These are phyloP conservation scores for Steinernema khuongi DNA, from an alignment of 1,140 invertebrate species.

Conservation along the genomic window DNA sequence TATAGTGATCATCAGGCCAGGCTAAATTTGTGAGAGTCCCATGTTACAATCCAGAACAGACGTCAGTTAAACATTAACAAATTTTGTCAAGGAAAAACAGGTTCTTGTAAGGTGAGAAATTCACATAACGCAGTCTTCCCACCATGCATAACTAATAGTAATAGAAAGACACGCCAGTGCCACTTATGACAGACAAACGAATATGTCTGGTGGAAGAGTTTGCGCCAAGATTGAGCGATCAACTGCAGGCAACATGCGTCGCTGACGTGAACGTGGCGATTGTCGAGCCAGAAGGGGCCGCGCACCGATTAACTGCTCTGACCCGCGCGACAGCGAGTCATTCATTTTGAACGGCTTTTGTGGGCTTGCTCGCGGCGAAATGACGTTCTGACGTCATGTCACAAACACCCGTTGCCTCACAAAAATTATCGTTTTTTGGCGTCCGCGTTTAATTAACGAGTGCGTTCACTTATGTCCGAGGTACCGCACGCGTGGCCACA, in stretches of 20 bases:
- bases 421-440: neutral
- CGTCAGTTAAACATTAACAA: too few relatives aligned
- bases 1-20: too few relatives aligned
- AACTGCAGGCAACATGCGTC: neutral
- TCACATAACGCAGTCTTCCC: too few relatives aligned
- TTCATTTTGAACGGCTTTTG: neutral
- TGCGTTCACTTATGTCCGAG: neutral
- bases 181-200: too few relatives aligned
- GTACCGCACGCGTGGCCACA: neutral
- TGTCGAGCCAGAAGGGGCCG: too few relatives aligned
- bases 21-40: too few relatives aligned
- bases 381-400: conserved; percentile 6
- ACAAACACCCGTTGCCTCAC: conserved; percentile 1
- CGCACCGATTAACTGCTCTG: neutral
- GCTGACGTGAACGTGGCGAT: neutral
- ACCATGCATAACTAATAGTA: too few relatives aligned
- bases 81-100: too few relatives aligned
- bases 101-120: too few relatives aligned
- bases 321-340: neutral
- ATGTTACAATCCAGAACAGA: too few relatives aligned
- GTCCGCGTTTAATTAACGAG: neutral
- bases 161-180: too few relatives aligned
- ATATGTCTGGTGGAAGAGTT: neutral
- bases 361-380: neutral
- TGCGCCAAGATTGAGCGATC: neutral